Evolutionary conservation across 1,140 invertebrate genomes (phyloP).

Genomic region (Coelopa frigida): DNA sequence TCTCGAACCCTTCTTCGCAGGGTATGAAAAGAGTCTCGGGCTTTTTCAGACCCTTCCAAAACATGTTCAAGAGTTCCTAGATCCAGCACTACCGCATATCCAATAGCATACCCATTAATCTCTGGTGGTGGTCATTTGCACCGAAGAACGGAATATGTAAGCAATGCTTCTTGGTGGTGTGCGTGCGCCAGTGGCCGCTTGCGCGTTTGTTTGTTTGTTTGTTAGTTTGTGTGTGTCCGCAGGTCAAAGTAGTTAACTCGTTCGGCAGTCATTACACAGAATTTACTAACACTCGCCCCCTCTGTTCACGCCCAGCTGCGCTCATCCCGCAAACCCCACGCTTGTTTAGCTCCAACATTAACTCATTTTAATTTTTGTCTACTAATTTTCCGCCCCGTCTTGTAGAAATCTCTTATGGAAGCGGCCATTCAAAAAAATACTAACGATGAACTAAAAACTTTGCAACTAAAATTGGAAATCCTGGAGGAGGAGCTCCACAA

Average conservation of each 20-base stretch:
- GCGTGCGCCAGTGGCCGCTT: too few species aligned
- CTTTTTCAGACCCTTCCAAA: constrained; percentile 15
- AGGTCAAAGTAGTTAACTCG: too few species aligned
- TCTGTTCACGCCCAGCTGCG: too few species aligned
- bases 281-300: too few species aligned
- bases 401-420: constrained; percentile 43
- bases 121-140: too few species aligned
- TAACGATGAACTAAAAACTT: constrained; percentile 45
- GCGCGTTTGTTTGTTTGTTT: too few species aligned
- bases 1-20: constrained; percentile 7
- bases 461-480: constrained; percentile 43
- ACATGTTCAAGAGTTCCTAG: constrained; percentile 15
- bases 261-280: too few species aligned
- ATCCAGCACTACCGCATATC: neutral
- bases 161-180: too few species aligned
- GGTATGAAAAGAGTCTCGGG: constrained; percentile 16
- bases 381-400: constrained; percentile 20
- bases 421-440: constrained; percentile 43
- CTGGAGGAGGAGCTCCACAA: constrained; percentile 38
- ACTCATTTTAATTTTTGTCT: constrained; percentile 23
- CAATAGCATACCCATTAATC: too few species aligned
- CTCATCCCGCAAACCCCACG: neutral
- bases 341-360: constrained; percentile 18
- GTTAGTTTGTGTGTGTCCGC: too few species aligned
- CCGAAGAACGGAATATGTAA: too few species aligned